A percentile compares a stretch with the other conserved stretches of the same genome.
Evolutionary conservation across 2,113 vertebrate species (phyloP).

Genomic region (Antechinus stuartii): DNA sequence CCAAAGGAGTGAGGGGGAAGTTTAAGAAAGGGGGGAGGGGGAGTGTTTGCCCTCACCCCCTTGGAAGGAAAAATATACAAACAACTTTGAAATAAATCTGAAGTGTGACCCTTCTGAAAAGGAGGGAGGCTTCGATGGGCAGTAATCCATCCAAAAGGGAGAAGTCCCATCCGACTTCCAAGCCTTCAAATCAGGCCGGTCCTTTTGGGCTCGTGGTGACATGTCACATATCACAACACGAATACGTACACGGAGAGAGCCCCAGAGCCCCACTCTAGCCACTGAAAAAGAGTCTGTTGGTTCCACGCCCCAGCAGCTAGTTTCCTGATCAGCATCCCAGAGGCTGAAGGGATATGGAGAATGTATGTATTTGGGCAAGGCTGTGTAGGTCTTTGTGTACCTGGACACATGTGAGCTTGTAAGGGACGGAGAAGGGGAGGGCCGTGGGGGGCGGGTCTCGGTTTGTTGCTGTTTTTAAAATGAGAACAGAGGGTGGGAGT

Average conservation of each 20-base stretch:
- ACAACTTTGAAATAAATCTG: background rate
- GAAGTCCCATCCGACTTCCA: fast-evolving
- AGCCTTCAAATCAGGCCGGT: background rate
- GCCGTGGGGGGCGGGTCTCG: background rate
- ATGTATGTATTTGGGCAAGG: background rate
- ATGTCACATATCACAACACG: background rate
- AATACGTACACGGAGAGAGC: fast-evolving
- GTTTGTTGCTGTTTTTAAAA: background rate
- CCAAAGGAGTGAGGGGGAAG: background rate
- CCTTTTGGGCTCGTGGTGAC: fast-evolving
- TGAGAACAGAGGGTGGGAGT: background rate
- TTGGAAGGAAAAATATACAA: background rate
- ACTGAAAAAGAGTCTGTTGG: background rate
- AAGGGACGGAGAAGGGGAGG: background rate
- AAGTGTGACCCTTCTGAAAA: fast-evolving
- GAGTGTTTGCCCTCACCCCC: background rate
- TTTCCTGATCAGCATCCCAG: background rate
- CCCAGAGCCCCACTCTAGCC: background rate
- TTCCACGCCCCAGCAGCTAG: fast-evolving
- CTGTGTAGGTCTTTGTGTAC: background rate
- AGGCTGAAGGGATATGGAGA: background rate
- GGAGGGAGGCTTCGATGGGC: background rate
- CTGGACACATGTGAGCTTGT: too few species aligned
- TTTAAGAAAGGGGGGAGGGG: background rate
- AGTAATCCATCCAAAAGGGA: fast-evolving